phyloP scores from a whole-genome alignment of 2,888 invertebrate genomes.

The Teleiodes luculella region DNA sequence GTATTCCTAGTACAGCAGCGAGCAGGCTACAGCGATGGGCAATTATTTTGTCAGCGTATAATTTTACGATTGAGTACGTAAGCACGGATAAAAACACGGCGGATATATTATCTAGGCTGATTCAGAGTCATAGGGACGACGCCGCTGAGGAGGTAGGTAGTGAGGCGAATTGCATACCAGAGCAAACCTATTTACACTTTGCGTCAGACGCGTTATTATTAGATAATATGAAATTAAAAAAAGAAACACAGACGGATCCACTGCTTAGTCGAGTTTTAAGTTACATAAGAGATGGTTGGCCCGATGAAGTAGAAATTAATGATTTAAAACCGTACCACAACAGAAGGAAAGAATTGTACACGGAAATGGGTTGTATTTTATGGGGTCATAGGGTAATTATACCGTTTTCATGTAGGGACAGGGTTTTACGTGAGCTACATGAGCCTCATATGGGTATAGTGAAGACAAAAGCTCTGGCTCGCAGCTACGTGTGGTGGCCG shows the following conservation, averaged over 20 bases:
- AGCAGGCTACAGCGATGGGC: slow-evolving; percentile 24
- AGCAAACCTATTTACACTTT: slow-evolving; percentile 13
- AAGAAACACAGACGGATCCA: slow-evolving; percentile 11
- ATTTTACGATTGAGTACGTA: slow-evolving; percentile 22
- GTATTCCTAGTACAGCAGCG: slow-evolving; percentile 21
- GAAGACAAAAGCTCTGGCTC: slow-evolving; percentile 13
- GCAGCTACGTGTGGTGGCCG: slow-evolving; percentile 15
- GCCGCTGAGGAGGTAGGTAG: not conserved
- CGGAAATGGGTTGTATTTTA: slow-evolving; percentile 20
- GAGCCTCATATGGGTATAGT: slow-evolving; percentile 16
- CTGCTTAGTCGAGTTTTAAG: slow-evolving; percentile 18
- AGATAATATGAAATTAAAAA: slow-evolving; percentile 17
- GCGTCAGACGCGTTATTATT: slow-evolving; percentile 16
- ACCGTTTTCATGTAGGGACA: not conserved
- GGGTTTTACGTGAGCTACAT: slow-evolving; percentile 6
- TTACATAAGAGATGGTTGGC: slow-evolving; percentile 27
- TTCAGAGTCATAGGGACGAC: slow-evolving; percentile 2
- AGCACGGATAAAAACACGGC: slow-evolving; percentile 17
- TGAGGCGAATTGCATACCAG: slow-evolving; percentile 7
- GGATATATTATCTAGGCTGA: slow-evolving; percentile 19
- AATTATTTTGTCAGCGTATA: slow-evolving; percentile 20
- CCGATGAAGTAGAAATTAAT: slow-evolving; percentile 7
- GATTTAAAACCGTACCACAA: slow-evolving; percentile 23
- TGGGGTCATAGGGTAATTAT: slow-evolving; percentile 7
- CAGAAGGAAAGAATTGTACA: slow-evolving; percentile 22